Conservation (phyloP, 2,797 vertebrate genomes). For the Sebastes wilsoni region DNA sequence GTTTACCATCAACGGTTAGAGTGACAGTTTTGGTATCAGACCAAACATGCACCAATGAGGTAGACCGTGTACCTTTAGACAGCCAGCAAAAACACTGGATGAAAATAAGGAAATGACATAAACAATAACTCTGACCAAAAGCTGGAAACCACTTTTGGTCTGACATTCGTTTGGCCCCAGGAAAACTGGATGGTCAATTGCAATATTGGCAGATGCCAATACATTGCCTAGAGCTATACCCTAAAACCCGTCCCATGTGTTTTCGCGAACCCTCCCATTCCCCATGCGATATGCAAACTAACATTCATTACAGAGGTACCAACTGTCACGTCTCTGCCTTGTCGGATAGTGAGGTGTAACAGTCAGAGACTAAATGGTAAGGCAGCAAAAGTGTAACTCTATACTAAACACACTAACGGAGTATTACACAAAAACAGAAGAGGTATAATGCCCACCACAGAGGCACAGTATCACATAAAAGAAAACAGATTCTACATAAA, state of each 20-base stretch:
- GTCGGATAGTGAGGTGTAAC: slow-evolving; percentile 72
- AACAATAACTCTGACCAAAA: slow-evolving; percentile 58
- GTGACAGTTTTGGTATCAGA: slow-evolving; percentile 28
- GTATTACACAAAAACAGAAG: slow-evolving; percentile 23
- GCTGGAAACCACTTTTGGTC: slow-evolving; percentile 61
- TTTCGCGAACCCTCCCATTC: slow-evolving; percentile 32
- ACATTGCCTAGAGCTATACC: slow-evolving; percentile 63
- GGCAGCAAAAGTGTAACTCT: slow-evolving; percentile 59
- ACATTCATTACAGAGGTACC: slow-evolving; percentile 75
- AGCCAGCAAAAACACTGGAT: slow-evolving; percentile 51
- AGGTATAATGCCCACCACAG: slow-evolving; percentile 32
- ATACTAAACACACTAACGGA: slow-evolving; percentile 38
- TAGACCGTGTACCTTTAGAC: slow-evolving; percentile 51
- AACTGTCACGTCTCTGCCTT: slow-evolving; percentile 61
- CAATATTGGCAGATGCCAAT: slow-evolving; percentile 72
- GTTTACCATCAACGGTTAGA: slow-evolving; percentile 26
- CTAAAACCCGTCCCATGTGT: slow-evolving; percentile 50
- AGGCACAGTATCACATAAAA: slow-evolving; percentile 25
- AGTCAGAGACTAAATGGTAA: slow-evolving; percentile 64
- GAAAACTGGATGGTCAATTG: slow-evolving; percentile 78
- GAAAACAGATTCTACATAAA: slow-evolving; percentile 28
- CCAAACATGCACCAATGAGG: slow-evolving; percentile 61
- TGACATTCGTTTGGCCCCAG: slow-evolving; percentile 83
- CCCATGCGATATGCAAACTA: slow-evolving; percentile 59
- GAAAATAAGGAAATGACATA: slow-evolving; percentile 41